phyloP scores from a whole-genome alignment of 2,113 vertebrate genomes.

The Heliornis fulica region DNA sequence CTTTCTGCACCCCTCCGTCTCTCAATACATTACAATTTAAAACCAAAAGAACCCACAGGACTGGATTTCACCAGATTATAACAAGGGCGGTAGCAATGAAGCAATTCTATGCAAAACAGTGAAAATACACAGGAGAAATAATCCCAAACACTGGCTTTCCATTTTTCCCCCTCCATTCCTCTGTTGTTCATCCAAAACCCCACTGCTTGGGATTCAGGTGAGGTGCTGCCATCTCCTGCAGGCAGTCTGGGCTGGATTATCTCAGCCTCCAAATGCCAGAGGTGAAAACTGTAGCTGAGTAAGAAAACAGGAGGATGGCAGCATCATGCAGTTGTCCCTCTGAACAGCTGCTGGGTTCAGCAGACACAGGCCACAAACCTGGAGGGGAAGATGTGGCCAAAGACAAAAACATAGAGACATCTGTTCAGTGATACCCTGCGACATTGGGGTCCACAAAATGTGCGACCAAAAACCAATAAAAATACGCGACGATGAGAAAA shows the following conservation, averaged over 20 bases:
- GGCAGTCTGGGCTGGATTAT: not conserved
- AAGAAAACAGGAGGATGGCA: not conserved
- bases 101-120: not conserved
- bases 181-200: not conserved
- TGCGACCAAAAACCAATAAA: not conserved
- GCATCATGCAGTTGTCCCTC: not conserved
- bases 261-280: not conserved
- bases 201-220: not conserved
- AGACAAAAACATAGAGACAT: not conserved
- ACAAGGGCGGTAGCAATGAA: not conserved
- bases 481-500: not conserved
- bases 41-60: not conserved
- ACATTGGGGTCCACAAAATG: accelerated
- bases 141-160: not conserved
- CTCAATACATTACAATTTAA: not conserved
- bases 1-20: not conserved
- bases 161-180: not conserved
- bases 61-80: not conserved
- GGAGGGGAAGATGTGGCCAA: not conserved
- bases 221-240: not conserved
- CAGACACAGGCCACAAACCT: not conserved
- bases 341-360: not conserved
- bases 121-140: not conserved
- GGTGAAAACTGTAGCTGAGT: not conserved
- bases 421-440: not conserved